Evolutionary conservation across 2,797 vertebrate species (phyloP), one percentile per base, ranked within the genome.

Genomic region (Gambusia yucatana): DNA sequence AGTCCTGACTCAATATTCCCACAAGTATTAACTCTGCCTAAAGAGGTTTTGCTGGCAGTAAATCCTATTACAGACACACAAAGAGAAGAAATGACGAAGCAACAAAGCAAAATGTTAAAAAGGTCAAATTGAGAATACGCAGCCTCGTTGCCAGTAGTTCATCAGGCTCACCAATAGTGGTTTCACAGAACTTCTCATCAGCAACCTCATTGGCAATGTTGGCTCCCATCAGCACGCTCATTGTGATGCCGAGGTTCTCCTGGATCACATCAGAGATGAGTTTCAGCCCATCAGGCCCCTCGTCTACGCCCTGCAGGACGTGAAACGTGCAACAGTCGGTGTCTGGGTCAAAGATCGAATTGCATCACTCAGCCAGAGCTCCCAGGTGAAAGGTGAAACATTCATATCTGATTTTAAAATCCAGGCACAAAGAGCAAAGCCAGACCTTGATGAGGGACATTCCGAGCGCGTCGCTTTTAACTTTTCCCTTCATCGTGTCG

Each of bases 151-250:
- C n/a, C 28, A 6, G n/a, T 59, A 25, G 67, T 22, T 63, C 6
- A 79, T 74, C 13, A 9, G 13, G 77, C 95, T 97, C 85, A 99
- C 98, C 98, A 0, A 99, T 98, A 79, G 98, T 99, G n/a, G 98
- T 98, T 91, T 99, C 98, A 43, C 98, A 99, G 93, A 99, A 99
- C 92, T 99, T 98, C 90, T 96, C 97, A 14, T 97, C 97, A 3
- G 98, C 98, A 84, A 99, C 98, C 84, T 99, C 98, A 0, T 82
- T 98, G 86, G 98, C 98, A n/a, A 99, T 98, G 91, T 99, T 99
- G 88, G 98, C 98, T 4, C 98, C 98, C 98, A 99, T 99, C 82
- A 99, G 94, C 87, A 99, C 98, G 0, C 93, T 98, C 95, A 98
- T 96, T 71, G 95, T 95, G 82, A 99, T 98, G 28, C 96, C 96